phyloP scores from a whole-genome alignment of 2,797 vertebrate species.

The Oreochromis grahami region DNA sequence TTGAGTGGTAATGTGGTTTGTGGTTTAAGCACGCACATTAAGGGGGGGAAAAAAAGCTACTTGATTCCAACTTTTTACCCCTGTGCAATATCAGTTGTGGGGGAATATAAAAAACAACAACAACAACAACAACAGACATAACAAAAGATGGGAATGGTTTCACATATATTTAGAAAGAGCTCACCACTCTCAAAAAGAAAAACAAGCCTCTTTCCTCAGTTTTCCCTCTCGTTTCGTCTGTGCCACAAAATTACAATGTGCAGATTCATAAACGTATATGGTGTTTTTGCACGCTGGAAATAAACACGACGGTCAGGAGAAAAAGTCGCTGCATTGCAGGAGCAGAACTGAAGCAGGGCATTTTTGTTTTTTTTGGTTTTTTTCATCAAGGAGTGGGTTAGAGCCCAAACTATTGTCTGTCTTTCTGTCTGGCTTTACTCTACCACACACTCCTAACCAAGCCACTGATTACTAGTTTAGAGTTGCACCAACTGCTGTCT shows the following conservation, averaged over 20 bases:
- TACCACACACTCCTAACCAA: conserved; percentile 60
- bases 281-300: conserved; percentile 74
- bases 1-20: conserved; percentile 1
- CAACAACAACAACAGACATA: background rate
- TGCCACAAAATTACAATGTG: conserved; percentile 82
- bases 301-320: conserved; percentile 58
- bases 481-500: conserved; percentile 65
- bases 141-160: conserved; percentile 47
- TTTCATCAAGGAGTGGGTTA: conserved; percentile 39
- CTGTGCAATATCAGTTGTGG: background rate
- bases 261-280: conserved; percentile 69
- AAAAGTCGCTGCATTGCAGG: conserved; percentile 31
- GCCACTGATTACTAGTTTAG: conserved; percentile 68
- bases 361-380: background rate
- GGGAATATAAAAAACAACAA: background rate
- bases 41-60: background rate
- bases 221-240: conserved; percentile 68
- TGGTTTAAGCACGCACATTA: background rate
- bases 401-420: conserved; percentile 67
- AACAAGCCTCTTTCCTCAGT: conserved; percentile 60
- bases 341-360: conserved; percentile 9
- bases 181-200: conserved; percentile 58
- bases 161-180: conserved; percentile 49
- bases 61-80: conserved; percentile 12
- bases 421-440: conserved; percentile 55